Base-by-base conservation (phyloP, 2,797 vertebrate genomes). In the Staurois parvus region DNA sequence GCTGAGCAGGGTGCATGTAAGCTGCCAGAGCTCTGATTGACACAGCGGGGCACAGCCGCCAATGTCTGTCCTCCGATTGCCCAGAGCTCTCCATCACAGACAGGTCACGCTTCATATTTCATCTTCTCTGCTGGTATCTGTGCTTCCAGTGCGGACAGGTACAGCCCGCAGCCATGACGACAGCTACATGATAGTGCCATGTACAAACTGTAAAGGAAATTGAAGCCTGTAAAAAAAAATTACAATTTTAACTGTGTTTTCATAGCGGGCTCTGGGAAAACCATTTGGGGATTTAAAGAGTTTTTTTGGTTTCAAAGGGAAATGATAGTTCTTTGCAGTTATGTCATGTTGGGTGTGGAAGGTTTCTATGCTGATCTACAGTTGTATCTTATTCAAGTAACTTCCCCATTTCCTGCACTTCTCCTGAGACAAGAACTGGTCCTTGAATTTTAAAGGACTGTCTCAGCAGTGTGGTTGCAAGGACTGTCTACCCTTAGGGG, bases 181-280 rank as follows among this genome's bases (percentile, higher is more conserved):
- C 34, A 70, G 67, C 56, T 70, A 52, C 28, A 69, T 21, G 26
- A 79, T 29, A 79, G 29, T 4, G 12, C n/a, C 78, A 48, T 24
- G 40, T 32, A 28, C 24, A 80, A 80, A 80, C 78, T 28, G 45
- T 34, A 56, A 32, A 80, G 78, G 78, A 80, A 80, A 80, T 72
- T 24, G 42, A 80, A 72, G 8, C 32, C 2, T 70, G 42, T 70
- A 59, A 80, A 72, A 42, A 10, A 52, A 56, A 52, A 56, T 80
- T 30, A 70, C 78, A 72, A 34, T 80, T 52, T 69, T 37, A 80
- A 80, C 64, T 34, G 66, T 48, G 42, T 37, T 37, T 79, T 79
- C 3, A 56, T 80, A 67, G n/a, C 21, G 29, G 10, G 21, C 30
- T 42, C 56, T 21, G 34, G 62, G 17, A 28, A 52, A 80, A 56